phyloP scores from a whole-genome alignment of 2,888 invertebrate species.

The Phortica okadai region DNA sequence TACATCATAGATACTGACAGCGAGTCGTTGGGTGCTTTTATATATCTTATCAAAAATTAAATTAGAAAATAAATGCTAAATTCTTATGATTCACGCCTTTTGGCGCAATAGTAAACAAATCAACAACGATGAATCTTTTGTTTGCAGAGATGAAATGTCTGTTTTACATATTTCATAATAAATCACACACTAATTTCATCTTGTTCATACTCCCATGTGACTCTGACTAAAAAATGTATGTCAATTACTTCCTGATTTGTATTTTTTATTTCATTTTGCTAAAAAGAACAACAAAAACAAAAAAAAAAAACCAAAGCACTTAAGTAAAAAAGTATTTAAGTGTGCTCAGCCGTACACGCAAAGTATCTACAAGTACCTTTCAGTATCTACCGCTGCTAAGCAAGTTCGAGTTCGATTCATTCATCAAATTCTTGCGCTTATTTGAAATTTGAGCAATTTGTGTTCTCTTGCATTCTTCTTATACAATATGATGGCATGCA shows the following conservation, averaged over 20 bases:
- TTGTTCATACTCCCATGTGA: background rate
- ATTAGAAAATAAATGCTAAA: background rate
- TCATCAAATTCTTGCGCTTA: background rate
- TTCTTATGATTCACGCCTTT: background rate
- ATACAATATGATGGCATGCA: background rate
- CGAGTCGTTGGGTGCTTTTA: background rate
- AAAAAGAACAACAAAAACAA: background rate
- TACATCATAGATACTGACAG: background rate
- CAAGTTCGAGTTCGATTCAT: background rate
- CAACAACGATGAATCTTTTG: background rate
- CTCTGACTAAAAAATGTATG: background rate
- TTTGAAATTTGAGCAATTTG: slow-evolving; percentile 20
- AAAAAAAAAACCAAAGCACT: background rate
- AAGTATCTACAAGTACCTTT: background rate
- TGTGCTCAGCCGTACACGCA: background rate
- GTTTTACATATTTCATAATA: background rate
- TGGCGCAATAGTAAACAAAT: background rate
- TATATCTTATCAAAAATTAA: background rate
- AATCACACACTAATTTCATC: background rate
- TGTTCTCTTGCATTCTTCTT: background rate
- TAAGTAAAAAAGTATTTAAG: background rate
- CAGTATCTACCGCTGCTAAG: background rate
- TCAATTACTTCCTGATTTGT: slow-evolving; percentile 14
- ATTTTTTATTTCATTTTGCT: background rate
- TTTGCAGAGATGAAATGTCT: background rate